A percentile compares a stretch with the other conserved stretches of the same genome.
Evolutionary conservation across 2,888 invertebrate species (phyloP).

Genomic region (Tipula unca): DNA sequence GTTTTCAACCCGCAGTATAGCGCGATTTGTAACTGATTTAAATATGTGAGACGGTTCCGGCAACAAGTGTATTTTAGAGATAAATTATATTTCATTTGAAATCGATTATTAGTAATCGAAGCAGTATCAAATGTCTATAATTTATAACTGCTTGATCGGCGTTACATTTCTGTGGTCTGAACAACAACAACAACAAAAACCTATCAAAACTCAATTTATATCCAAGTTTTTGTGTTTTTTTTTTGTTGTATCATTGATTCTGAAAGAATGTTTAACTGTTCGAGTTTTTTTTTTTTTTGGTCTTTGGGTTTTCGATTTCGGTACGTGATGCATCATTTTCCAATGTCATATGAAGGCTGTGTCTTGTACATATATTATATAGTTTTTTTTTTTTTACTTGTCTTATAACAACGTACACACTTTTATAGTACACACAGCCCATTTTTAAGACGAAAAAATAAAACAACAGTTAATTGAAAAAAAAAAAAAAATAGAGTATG

Average conservation of each 20-base stretch:
- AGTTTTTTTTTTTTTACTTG: not conserved
- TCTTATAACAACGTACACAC: not conserved
- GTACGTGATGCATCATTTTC: conserved; percentile 1
- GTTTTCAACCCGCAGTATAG: no score
- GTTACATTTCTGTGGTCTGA: not conserved
- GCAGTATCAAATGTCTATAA: not conserved
- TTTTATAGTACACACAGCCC: not conserved
- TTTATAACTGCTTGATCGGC: not conserved
- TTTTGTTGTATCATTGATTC: not conserved
- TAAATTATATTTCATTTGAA: not conserved
- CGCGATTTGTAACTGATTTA: not conserved
- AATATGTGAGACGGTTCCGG: not conserved
- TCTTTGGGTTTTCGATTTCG: not conserved
- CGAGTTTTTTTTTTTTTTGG: not conserved
- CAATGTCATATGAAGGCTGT: conserved; percentile 2
- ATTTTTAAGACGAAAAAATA: not conserved
- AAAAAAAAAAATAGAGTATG: not conserved
- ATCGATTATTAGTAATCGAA: not conserved
- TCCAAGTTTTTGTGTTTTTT: not conserved
- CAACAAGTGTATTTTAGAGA: not conserved
- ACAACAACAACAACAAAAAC: not conserved
- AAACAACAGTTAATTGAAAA: not conserved
- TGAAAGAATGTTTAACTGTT: not conserved
- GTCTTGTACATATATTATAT: not conserved
- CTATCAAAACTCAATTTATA: not conserved